phyloP scores from a whole-genome alignment of 2,797 vertebrate genomes.

The Synaphobranchus kaupii region DNA sequence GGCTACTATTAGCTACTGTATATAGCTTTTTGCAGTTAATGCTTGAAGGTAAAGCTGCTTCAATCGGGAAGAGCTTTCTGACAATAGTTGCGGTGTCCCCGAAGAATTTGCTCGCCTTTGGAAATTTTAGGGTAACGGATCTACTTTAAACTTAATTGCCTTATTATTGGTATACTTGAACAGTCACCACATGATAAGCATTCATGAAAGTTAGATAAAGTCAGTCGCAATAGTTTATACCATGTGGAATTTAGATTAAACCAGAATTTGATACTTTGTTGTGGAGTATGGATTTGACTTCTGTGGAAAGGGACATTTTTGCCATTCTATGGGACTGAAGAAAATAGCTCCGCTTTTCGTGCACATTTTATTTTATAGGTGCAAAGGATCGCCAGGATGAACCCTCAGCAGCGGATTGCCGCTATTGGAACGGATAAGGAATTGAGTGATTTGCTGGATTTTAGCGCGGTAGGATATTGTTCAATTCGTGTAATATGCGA shows the following conservation, averaged over 20 bases:
- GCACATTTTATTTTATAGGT: constrained; percentile 61
- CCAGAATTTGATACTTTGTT: constrained; percentile 6
- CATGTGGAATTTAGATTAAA: neutral
- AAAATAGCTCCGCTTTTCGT: constrained; percentile 33
- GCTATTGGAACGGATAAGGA: constrained; percentile 99
- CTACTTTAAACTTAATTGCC: neutral
- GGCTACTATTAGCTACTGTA: neutral
- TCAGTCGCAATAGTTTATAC: neutral
- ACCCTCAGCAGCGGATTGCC: constrained; percentile 98
- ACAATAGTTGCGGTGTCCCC: constrained; percentile 15
- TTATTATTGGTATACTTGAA: neutral
- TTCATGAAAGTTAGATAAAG: neutral
- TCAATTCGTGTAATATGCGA: constrained; percentile 25
- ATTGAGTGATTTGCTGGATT: constrained; percentile 98
- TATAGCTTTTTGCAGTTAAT: neutral
- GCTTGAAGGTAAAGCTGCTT: neutral
- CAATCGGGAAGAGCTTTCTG: neutral
- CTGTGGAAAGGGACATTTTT: constrained; percentile 4
- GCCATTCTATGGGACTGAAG: neutral
- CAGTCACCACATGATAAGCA: neutral
- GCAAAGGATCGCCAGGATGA: constrained; percentile 87
- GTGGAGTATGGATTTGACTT: neutral
- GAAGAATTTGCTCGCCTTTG: constrained; percentile 16
- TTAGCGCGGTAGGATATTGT: constrained; percentile 89
- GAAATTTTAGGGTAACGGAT: constrained; percentile 10